phyloP scores from a whole-genome alignment of 2,113 vertebrate species.

The Odontophorus gujanensis region DNA sequence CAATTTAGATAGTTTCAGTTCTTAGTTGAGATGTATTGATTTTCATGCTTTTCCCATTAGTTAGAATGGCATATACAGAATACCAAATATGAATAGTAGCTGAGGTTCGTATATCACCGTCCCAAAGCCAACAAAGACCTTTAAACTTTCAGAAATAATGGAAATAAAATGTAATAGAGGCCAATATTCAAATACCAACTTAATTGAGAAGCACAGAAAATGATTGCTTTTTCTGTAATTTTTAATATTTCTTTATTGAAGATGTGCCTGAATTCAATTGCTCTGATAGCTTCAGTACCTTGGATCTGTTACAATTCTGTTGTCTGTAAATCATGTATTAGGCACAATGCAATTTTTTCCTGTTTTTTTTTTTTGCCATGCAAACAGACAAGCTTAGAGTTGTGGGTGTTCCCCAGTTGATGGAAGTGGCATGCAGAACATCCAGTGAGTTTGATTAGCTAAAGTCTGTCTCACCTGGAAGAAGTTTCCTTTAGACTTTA shows the following conservation, averaged over 20 bases:
- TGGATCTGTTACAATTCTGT: not conserved
- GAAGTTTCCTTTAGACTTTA: not conserved
- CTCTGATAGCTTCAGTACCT: not conserved
- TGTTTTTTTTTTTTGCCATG: not conserved
- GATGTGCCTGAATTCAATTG: not conserved
- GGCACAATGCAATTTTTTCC: not conserved
- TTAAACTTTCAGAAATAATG: slow-evolving; percentile 73
- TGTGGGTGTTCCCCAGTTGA: not conserved
- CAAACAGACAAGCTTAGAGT: not conserved
- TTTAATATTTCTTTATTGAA: slow-evolving; percentile 28
- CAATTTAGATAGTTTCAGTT: slow-evolving; percentile 80
- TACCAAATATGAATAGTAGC: slow-evolving; percentile 66
- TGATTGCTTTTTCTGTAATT: slow-evolving; percentile 29
- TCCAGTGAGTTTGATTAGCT: not conserved
- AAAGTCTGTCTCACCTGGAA: not conserved
- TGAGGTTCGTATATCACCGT: slow-evolving; percentile 55
- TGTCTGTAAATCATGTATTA: not conserved
- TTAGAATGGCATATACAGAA: slow-evolving; percentile 76
- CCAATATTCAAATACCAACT: slow-evolving; percentile 52
- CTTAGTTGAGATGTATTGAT: slow-evolving; percentile 84
- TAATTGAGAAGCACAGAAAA: slow-evolving; percentile 47
- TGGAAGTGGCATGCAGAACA: not conserved
- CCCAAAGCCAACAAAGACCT: slow-evolving; percentile 70
- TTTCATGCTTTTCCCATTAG: slow-evolving; percentile 79
- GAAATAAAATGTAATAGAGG: slow-evolving; percentile 59